Base-by-base conservation (phyloP, 2,113 vertebrate species). In the Scopus umbretta region DNA sequence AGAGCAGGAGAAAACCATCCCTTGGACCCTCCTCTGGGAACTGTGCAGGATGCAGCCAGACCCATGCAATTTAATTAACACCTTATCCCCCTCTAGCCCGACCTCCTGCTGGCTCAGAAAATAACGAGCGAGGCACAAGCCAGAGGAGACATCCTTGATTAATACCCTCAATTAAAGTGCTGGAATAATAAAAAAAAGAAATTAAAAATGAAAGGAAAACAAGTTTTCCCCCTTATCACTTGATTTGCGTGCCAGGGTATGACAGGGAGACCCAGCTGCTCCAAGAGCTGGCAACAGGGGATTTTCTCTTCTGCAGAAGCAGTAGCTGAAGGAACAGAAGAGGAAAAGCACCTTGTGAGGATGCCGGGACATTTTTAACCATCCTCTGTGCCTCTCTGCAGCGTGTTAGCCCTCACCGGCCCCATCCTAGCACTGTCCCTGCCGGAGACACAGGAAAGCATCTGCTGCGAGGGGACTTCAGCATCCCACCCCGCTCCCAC, bases 21-120 rank as follows among this genome's bases (percentile, higher is more conserved):
- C 62, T 53, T 0, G 4, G 71, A 5, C 11, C 49, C 13, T 78
- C 43, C 76, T 67, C 26, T 0, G 0, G 70, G n/a, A 75, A 8
- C 58, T 6, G 8, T 0, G 1, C 2, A 4, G 88, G 59, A 10
- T 10, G 6, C n/a, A n/a, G 43, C 43, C 0, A 0, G 25, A 68
- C 42, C 43, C 22, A 5, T 1, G 1, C 2, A 0, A 0, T n/a
- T 52, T 29, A 55, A 81, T 32, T 71, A 38, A 23, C 56, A 15
- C 56, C 62, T 62, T 23, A 5, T 61, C 4, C 13, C 68, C n/a
- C 40, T 65, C 65, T 83, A 73, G 53, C 29, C 53, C 16, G 5
- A 7, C 34, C 56, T 88, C 53, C 66, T 55, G 25, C 47, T 5
- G 1, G 40, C 53, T n/a, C 30, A 14, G 45, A 8, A 74, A 72